Percentiles rank a stretch among this genome's conserved stretches.
These are phyloP conservation scores for Eurosta solidaginis DNA, from an alignment of 1,140 invertebrate genomes.

Conservation along the genomic window DNA sequence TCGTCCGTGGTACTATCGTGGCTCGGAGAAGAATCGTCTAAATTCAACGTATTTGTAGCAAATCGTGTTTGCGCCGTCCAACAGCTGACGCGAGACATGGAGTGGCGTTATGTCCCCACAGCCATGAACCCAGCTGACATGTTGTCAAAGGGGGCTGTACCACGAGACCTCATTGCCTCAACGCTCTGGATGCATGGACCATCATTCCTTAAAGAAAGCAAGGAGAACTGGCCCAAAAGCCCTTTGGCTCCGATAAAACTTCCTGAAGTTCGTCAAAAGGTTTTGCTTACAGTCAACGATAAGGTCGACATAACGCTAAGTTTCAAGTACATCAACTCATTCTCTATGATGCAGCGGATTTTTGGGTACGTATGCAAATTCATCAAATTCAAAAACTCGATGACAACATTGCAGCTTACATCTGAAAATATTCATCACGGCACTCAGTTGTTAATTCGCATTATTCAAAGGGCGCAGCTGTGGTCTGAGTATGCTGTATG, in stretches of 20 bases:
- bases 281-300: background rate
- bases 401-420: constrained; percentile 19
- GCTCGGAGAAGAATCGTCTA: background rate
- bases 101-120: background rate
- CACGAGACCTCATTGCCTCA: background rate
- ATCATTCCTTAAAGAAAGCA: background rate
- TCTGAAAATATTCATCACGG: constrained; percentile 1
- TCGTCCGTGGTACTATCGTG: background rate
- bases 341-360: constrained; percentile 10
- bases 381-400: background rate
- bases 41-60: background rate
- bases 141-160: background rate
- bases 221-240: background rate
- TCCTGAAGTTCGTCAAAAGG: background rate
- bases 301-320: background rate
- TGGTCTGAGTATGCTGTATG: constrained; percentile 12
- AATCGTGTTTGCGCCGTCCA: no score
- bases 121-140: constrained; percentile 14
- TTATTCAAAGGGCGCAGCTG: constrained; percentile 37
- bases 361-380: constrained; percentile 27
- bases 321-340: constrained; percentile 5
- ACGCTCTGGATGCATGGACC: background rate
- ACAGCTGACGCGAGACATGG: background rate
- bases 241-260: background rate
- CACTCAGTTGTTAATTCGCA: constrained; percentile 24